Conservation (phyloP, 2,888 invertebrate genomes). For the Clunio marinus region DNA sequence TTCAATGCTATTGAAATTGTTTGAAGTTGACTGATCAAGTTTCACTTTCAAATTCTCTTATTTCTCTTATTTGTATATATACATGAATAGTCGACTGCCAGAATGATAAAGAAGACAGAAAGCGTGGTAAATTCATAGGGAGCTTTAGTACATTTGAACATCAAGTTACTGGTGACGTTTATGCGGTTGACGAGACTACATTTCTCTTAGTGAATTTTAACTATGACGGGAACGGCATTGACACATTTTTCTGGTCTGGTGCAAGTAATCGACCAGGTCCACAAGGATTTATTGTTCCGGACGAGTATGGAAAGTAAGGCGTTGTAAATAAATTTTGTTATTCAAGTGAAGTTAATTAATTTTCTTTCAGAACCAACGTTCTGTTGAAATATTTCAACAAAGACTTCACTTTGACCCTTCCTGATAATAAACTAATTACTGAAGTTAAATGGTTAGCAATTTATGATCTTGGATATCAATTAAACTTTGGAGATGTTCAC, state of each 20-base stretch:
- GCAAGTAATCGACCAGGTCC: constrained; percentile 79
- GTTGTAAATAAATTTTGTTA: background rate
- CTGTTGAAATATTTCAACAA: constrained; percentile 80
- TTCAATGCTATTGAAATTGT: background rate
- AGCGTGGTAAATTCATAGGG: constrained; percentile 75
- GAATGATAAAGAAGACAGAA: constrained; percentile 67
- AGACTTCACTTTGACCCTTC: constrained; percentile 74
- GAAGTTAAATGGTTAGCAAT: constrained; percentile 87
- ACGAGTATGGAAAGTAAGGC: constrained; percentile 76
- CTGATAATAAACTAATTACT: constrained; percentile 79
- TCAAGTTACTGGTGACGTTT: constrained; percentile 80
- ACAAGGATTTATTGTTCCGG: constrained; percentile 86
- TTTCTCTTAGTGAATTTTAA: constrained; percentile 74
- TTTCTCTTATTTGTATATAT: too few species aligned
- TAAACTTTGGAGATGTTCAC: constrained; percentile 84
- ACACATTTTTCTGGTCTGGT: constrained; percentile 94
- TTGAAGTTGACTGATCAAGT: background rate
- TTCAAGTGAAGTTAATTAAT: background rate
- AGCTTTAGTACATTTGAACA: constrained; percentile 72
- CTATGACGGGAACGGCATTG: constrained; percentile 86
- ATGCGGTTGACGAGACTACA: constrained; percentile 82
- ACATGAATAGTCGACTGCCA: constrained; percentile 43
- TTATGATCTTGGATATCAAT: constrained; percentile 81
- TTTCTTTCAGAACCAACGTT: constrained; percentile 67
- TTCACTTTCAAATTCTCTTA: background rate